Conservation (phyloP, 2,888 invertebrate species). For the Limenitis arthemis region DNA sequence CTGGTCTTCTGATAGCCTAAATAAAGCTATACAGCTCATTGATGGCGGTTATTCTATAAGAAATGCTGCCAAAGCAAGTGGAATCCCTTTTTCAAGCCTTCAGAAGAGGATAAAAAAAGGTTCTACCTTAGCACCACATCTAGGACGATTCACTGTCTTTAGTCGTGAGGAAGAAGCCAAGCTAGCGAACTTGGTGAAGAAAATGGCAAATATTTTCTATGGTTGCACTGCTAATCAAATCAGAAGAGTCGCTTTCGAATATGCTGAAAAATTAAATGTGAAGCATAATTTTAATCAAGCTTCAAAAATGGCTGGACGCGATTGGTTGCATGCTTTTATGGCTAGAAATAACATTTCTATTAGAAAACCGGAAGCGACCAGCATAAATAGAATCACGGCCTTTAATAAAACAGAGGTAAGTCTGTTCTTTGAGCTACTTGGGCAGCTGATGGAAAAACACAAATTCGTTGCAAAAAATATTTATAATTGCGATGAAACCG, state of each 20-base stretch:
- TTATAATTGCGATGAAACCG: constrained; percentile 51
- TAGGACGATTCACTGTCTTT: constrained; percentile 25
- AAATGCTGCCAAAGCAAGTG: constrained; percentile 23
- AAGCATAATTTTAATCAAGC: constrained; percentile 24
- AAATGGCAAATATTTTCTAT: constrained; percentile 17
- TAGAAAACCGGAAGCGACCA: constrained; percentile 29
- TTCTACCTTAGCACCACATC: constrained; percentile 26
- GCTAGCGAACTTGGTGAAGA: constrained; percentile 17
- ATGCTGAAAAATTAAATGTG: constrained; percentile 24
- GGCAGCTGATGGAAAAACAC: constrained; percentile 27
- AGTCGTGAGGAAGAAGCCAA: constrained; percentile 16
- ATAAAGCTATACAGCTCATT: constrained; percentile 27
- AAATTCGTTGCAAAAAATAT: constrained; percentile 31
- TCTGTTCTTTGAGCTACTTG: constrained; percentile 28
- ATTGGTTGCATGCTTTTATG: constrained; percentile 28
- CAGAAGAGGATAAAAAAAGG: constrained; percentile 27
- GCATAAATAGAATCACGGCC: constrained; percentile 15
- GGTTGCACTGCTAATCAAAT: too few species aligned
- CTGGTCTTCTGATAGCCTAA: constrained; percentile 28
- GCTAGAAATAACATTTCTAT: constrained; percentile 24
- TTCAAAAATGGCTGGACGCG: constrained; percentile 28
- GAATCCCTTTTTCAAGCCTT: constrained; percentile 25
- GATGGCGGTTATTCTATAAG: constrained; percentile 27
- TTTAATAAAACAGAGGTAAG: constrained; percentile 5
- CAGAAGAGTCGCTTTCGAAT: constrained; percentile 22